Percentiles rank a stretch among this genome's conserved stretches.
Conservation (phyloP, 2,113 vertebrate genomes). For the Trochalopteron elliotii region DNA sequence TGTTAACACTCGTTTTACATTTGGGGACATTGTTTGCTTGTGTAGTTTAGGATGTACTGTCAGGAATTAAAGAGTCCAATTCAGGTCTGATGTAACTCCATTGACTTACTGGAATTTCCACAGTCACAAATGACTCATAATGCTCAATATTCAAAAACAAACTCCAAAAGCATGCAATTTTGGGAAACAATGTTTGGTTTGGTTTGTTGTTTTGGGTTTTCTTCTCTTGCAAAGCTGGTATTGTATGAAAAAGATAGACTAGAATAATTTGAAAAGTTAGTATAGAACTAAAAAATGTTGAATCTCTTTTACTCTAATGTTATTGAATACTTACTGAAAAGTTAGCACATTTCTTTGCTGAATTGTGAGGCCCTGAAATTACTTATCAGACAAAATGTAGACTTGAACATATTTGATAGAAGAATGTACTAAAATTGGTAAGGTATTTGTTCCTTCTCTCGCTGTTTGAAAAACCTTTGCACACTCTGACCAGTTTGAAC, state of each 20-base stretch:
- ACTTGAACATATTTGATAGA: neutral
- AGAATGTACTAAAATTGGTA: neutral
- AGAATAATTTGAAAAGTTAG: neutral
- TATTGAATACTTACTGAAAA: neutral
- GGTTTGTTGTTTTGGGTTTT: neutral
- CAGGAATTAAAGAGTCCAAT: neutral
- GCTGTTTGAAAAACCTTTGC: neutral
- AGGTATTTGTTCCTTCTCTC: neutral
- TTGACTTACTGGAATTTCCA: conserved; percentile 43
- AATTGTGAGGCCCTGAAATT: neutral
- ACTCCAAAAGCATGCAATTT: neutral
- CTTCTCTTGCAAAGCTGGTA: neutral
- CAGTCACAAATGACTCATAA: conserved; percentile 28
- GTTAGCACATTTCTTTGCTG: neutral
- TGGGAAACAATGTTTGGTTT: neutral
- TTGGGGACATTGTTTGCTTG: neutral
- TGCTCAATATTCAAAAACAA: conserved; percentile 16
- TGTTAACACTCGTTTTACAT: neutral
- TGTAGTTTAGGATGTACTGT: neutral
- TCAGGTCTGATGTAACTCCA: conserved; percentile 9
- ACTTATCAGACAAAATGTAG: neutral
- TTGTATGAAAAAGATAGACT: neutral
- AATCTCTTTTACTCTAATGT: neutral
- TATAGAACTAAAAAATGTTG: neutral
- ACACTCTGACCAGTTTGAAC: neutral